These are phyloP conservation scores for Bothrops jararaca DNA, from an alignment of 2,113 vertebrate genomes.

Conservation along the genomic window DNA sequence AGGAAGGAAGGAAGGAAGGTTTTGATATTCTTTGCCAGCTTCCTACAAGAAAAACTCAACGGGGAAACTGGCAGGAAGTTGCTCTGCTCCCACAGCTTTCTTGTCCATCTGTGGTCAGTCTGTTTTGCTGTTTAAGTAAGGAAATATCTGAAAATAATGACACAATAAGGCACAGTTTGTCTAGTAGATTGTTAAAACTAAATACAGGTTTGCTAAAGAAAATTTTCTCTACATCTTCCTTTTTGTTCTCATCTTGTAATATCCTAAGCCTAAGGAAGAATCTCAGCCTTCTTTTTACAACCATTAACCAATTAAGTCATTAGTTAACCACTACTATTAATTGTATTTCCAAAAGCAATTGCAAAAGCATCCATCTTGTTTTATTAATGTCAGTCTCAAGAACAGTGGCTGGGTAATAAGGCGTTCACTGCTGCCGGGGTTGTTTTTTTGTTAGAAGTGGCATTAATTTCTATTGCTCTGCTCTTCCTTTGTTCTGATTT, in stretches of 20 bases:
- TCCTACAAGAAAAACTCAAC: not conserved
- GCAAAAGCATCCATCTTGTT: slow-evolving; percentile 4
- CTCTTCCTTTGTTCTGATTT: slow-evolving; percentile 15
- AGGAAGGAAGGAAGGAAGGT: not conserved
- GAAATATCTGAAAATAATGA: not conserved
- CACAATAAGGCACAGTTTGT: not conserved
- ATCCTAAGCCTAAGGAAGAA: not conserved
- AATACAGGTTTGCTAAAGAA: not conserved
- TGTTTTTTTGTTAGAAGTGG: slow-evolving; percentile 25
- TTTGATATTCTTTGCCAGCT: no score
- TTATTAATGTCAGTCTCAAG: slow-evolving; percentile 6
- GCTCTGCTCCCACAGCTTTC: not conserved
- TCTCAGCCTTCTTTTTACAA: slow-evolving; percentile 17
- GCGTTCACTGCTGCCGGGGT: slow-evolving; percentile 1
- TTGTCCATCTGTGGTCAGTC: not conserved
- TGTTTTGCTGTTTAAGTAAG: not conserved
- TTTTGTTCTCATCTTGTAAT: not conserved
- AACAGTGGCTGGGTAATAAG: not conserved
- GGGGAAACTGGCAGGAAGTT: not conserved
- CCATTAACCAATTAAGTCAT: slow-evolving; percentile 25
- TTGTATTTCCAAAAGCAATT: slow-evolving; percentile 13
- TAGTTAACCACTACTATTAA: not conserved
- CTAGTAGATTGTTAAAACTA: not conserved
- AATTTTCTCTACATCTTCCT: not conserved
- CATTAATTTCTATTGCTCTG: slow-evolving; percentile 29